Base-by-base conservation (phyloP, 2,797 vertebrate genomes). In the Malurus leucopterus region DNA sequence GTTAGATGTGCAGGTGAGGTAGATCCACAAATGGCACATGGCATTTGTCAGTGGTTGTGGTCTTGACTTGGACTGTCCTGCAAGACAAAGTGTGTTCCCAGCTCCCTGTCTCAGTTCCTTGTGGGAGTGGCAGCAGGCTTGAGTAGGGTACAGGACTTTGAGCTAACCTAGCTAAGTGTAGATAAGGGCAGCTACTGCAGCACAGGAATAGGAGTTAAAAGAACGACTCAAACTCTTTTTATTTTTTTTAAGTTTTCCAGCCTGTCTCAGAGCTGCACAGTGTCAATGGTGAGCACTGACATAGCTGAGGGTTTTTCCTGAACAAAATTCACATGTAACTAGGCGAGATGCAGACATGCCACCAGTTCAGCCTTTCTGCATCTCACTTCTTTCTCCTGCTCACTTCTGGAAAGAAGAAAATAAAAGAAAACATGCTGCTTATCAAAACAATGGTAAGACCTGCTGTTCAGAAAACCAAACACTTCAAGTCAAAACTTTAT, bases 1-100 rank as follows among this genome's bases (percentile, higher is more conserved):
- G 72, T 61, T 58, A 71, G 50, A 80, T 11, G 57, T 13, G 57
- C 68, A 69, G 81, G 55, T 91, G 94, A 94, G 94, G 94, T 87
- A 95, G 88, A 76, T 80, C 72, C 22, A 41, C 55, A 83, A 89
- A 84, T 62, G 67, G 88, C 63, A 88, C 6, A 0, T 49, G 58
- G 53, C 2, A 2, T 83, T 61, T 69, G 30, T 84, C 77, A n/a
- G 26, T 32, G n/a, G 30, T 5, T 40, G 54, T 15, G 51, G 65
- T 30, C 59, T 47, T 59, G 13, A n/a, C 17, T 41, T 8, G 2
- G 72, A 53, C n/a, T 63, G 46, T 23, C 49, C 41, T 59, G 53
- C 72, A 41, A 51, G 62, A 76, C 23, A 21, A 3, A 34, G 62
- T 2, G 1, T 5, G 0, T 55, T 67, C 55, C 65, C 63, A 5